Evolutionary conservation across 2,113 vertebrate species (phyloP), one percentile per base, ranked within the genome.

Genomic region (Zosterops lateralis): DNA sequence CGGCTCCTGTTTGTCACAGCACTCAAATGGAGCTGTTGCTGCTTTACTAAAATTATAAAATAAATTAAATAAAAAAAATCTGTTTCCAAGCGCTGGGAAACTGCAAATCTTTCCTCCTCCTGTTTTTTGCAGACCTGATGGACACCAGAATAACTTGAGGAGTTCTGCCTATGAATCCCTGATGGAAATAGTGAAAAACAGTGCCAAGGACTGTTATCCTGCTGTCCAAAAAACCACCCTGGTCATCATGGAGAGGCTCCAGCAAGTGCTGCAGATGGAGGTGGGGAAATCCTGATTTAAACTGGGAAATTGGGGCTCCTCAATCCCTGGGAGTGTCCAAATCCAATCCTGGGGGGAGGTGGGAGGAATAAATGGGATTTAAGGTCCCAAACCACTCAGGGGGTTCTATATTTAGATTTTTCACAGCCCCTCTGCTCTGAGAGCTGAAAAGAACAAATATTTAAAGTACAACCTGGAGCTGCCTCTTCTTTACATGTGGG

Each of bases 141-240:
- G 99, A 28, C 99, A 99, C 96, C 99, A 99, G 98, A 99, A 99
- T 96, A 99, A 99, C 97, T 97, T 99, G 93, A 98, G 99, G 89
- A 99, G 99, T 26, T 99, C 99, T 8, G 99, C 99, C 0, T 99
- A 99, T 38, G 99, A 99, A 96, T 99, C 99, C 28, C 96, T 99
- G 89, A 99, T 99, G 99, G 99, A 99, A 97, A 99, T 99, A 12
- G 99, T 99, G 75, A 99, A 99, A 97, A 99, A 99, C 97, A 99
- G 99, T 84, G 99, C 99, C 67, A 99, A 99, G 97, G 99, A 99
- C 87, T 99, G 99, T 93, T 99, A 99, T 78, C 99, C 99, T 6
- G 99, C 99, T 1, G 99, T 99, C 26, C 99, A 99, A 94, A 99
- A 99, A 83, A 99, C 99, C 34, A 99, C 99, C 1, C 97, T 99